Evolutionary conservation across 2,797 vertebrate species (phyloP).

Genomic region (Characodon lateralis): DNA sequence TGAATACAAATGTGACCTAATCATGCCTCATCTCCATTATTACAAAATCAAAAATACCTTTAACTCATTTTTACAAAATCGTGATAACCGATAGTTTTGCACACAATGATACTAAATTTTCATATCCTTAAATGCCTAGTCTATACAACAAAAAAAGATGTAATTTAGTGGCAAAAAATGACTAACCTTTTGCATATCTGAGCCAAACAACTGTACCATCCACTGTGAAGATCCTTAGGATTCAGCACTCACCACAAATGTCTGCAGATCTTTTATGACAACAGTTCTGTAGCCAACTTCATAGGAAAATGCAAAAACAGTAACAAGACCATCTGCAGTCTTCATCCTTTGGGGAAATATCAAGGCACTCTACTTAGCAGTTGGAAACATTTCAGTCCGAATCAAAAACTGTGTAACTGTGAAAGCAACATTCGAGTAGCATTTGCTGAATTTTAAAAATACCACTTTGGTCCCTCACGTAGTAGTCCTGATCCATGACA

Average conservation of each 20-base stretch:
- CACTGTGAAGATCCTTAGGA: not conserved
- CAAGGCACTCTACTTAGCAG: not conserved
- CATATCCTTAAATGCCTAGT: too few relatives aligned
- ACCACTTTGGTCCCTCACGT: too few relatives aligned
- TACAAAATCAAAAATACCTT: too few relatives aligned
- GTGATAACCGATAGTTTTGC: too few relatives aligned
- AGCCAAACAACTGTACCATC: not conserved
- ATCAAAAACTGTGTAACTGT: not conserved
- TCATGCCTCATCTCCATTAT: too few relatives aligned
- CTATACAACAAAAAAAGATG: too few relatives aligned
- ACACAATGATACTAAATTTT: too few relatives aligned
- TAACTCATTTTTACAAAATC: too few relatives aligned
- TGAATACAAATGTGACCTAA: too few relatives aligned
- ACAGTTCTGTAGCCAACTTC: not conserved
- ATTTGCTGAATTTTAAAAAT: not conserved
- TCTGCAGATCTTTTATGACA: not conserved
- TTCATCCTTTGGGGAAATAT: not conserved
- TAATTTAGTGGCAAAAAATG: too few relatives aligned
- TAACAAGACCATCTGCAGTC: not conserved
- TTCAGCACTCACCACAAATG: not conserved
- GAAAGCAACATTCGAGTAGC: not conserved
- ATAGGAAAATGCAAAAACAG: too few relatives aligned
- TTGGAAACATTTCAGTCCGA: not conserved
- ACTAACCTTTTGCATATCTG: not conserved
- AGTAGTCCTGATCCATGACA: not conserved